Percentiles rank a stretch among this genome's conserved stretches.
phyloP scores from a whole-genome alignment of 2,797 vertebrate genomes.

The Sebastes elongatus region DNA sequence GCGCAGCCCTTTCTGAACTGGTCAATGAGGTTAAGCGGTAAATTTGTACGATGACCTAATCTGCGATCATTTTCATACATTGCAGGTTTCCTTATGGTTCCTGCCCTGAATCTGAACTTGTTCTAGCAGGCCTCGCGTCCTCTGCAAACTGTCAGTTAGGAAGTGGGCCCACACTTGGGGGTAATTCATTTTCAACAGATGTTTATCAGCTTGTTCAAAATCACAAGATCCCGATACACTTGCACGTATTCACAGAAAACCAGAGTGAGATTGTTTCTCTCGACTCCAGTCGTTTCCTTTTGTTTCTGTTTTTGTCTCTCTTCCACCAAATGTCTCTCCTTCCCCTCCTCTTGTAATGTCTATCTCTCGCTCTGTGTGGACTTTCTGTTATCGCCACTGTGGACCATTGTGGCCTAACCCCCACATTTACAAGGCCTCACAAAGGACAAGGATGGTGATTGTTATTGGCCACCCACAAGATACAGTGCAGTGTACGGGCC shows the following conservation, averaged over 20 bases:
- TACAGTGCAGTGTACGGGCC: constrained; percentile 31
- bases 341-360: constrained; percentile 48
- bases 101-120: constrained; percentile 14
- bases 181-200: constrained; percentile 62
- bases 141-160: constrained; percentile 43
- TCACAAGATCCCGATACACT: constrained; percentile 47
- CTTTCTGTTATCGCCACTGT: constrained; percentile 64
- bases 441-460: constrained; percentile 67
- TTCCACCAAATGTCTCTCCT: constrained; percentile 3
- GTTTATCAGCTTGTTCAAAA: constrained; percentile 44
- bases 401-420: constrained; percentile 54
- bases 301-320: background rate
- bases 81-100: constrained; percentile 7
- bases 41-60: constrained; percentile 31
- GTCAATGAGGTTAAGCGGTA: constrained; percentile 19
- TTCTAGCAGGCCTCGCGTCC: background rate
- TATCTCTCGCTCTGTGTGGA: constrained; percentile 47
- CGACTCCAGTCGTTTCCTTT: constrained; percentile 5
- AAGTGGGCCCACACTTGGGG: constrained; percentile 28
- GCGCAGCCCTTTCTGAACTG: constrained; percentile 43
- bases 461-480: constrained; percentile 60
- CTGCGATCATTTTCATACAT: constrained; percentile 2
- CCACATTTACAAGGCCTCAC: constrained; percentile 59
- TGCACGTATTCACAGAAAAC: background rate
- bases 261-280: constrained; percentile 9